Evolutionary conservation across 2,797 vertebrate species (phyloP).

Genomic region (Urosaurus nigricauda): DNA sequence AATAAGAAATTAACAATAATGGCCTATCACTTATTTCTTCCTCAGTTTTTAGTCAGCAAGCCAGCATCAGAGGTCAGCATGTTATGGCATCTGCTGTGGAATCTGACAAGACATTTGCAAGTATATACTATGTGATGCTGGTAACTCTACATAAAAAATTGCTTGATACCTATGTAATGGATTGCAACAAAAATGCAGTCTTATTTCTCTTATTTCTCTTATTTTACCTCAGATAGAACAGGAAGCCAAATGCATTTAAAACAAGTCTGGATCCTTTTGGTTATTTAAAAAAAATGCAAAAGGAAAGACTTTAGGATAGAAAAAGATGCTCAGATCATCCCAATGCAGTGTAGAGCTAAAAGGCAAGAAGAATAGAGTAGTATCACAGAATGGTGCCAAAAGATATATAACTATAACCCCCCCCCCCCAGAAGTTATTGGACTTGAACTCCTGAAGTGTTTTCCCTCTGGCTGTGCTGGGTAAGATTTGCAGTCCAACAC

Average conservation of each 20-base stretch:
- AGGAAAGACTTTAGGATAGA: slow-evolving; percentile 33
- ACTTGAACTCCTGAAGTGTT: too few relatives aligned
- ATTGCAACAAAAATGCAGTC: not conserved
- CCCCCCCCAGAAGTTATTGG: too few relatives aligned
- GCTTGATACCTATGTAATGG: not conserved
- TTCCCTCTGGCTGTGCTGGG: too few relatives aligned
- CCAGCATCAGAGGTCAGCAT: too few relatives aligned
- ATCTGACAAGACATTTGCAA: not conserved
- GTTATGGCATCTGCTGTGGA: too few relatives aligned
- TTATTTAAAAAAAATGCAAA: slow-evolving; percentile 40
- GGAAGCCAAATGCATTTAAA: slow-evolving; percentile 21
- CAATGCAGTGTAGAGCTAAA: not conserved
- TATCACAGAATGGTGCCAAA: slow-evolving; percentile 47
- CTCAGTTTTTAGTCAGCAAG: not conserved
- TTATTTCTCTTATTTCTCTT: too few relatives aligned
- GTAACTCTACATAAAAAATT: not conserved
- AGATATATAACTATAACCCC: too few relatives aligned
- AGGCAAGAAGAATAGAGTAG: slow-evolving; percentile 33
- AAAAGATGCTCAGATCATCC: slow-evolving; percentile 36
- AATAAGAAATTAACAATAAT: not conserved
- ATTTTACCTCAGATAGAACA: not conserved
- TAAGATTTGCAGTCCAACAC: too few relatives aligned
- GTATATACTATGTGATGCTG: not conserved
- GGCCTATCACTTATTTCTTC: not conserved
- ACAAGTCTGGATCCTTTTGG: slow-evolving; percentile 1